Evolutionary conservation across 2,888 invertebrate species (phyloP), one percentile per base, ranked within the genome.

Genomic region (Drosophila paramelanica): DNA sequence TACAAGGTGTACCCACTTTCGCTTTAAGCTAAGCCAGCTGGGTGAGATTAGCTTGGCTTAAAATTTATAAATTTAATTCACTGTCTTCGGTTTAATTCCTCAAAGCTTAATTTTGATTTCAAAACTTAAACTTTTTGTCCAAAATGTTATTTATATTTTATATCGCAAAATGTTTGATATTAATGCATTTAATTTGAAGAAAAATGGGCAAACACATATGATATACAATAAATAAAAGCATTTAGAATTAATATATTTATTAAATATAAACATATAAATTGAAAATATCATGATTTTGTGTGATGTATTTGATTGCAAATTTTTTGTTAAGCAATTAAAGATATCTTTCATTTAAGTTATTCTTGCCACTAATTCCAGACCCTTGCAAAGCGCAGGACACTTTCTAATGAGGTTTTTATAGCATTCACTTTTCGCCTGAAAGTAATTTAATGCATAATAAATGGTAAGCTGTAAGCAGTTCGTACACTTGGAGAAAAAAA

Each of bases 401-500:
- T 10, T 27, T 31, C 27, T 4, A 42, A 59, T 38, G 25, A 13
- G 2, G 13, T 17, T 31, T 49, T n/a, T 23, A 43, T 42, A 8
- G 8, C 47, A 31, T 20, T 46, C 46, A 51, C 41, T 33, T 53
- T 55, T 31, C 25, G 31, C 25, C 13, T 33, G 27, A 68, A 53
- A 70, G 56, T 47, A 38, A 45, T 58, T 76, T 51, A 45, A 45
- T 49, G 55, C 62, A 71, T 66, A 59, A 42, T 41, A 50, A 62
- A 55, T 59, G 17, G 27, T 17, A 36, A 56, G 57, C 43, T 17
- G 33, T 10, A 50, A 43, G 39, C 55, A 45, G 45, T 25, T 50
- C 14, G n/a, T 27, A 20, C 25, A 42, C 51, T 41, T 5, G 27
- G 41, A 56, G 17, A 46, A 56, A 64, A 59, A 38, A 20, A 11